Base-by-base conservation (phyloP, 2,888 invertebrate genomes). In the Apeira syringaria region DNA sequence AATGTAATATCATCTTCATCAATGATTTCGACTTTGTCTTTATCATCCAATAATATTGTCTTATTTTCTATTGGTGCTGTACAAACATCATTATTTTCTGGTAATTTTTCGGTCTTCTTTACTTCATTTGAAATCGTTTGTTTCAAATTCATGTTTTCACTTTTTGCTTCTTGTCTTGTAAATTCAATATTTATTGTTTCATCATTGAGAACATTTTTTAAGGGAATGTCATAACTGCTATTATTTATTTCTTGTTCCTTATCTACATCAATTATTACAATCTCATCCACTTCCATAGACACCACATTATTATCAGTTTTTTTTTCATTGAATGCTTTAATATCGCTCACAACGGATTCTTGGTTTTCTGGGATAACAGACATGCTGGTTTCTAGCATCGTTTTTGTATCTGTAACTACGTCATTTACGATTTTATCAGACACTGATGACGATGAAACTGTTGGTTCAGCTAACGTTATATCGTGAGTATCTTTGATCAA, bases 271-370 rank as follows among this genome's bases (percentile, higher is more conserved):
- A 35, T 24, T 31, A 31, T 20, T 32, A 50, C 45, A 28, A 39
- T 13, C 27, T 53, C 47, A 28, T 54, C 47, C 8, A 46, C 9
- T 43, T 54, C 53, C 46, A 49, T 48, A 9, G 32, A 15, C 33
- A 13, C 22, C 25, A 30, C 20, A 11, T 28, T 12, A 12, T 11
- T 13, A n/a, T 38, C 28, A 12, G 35, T 47, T 3, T 20, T 10
- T 1, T 20, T 42, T 26, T 28, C 30, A 5, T 27, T 15, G 13
- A 4, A 6, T 2, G 1, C 6, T 29, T 36, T n/a, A 4, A n/a
- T 17, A 18, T 10, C 6, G 24, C 6, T n/a, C 11, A 7, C 12
- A 8, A 18, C 11, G 22, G 12, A 9, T 10, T 10, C 13, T 13
- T 17, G 13, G 1, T 13, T 32, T 9, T 20, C 26, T 26, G 13